Evolutionary conservation across 2,888 invertebrate species (phyloP).

Genomic region (Drosophila diplacantha): DNA sequence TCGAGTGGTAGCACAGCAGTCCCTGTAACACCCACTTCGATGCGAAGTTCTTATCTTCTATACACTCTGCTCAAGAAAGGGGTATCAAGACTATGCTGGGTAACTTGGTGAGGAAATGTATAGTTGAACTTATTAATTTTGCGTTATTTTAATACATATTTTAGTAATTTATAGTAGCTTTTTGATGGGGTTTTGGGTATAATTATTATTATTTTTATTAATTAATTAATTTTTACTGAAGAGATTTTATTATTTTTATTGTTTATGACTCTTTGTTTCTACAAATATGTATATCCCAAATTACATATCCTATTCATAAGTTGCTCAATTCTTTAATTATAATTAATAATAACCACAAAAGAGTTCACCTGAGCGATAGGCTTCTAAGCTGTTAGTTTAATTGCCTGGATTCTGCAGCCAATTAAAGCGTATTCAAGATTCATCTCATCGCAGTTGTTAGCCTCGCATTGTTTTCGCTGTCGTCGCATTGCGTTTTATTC

Average conservation of each 20-base stretch:
- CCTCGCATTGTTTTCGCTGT: constrained; percentile 15
- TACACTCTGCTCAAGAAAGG: neutral
- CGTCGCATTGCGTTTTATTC: constrained; percentile 55
- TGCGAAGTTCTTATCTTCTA: constrained; percentile 30
- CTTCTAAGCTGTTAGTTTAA: constrained; percentile 1
- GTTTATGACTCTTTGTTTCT: neutral
- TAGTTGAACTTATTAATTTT: neutral
- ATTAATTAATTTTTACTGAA: too few species aligned
- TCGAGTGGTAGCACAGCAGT: constrained; percentile 24
- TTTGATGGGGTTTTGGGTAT: neutral
- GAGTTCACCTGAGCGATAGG: neutral
- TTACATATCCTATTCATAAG: neutral
- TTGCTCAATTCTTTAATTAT: neutral
- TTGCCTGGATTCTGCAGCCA: constrained; percentile 11
- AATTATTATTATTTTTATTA: neutral
- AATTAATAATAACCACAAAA: neutral
- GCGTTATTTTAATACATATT: neutral
- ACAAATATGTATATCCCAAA: neutral
- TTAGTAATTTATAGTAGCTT: neutral
- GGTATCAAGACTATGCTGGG: neutral
- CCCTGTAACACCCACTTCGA: constrained; percentile 40
- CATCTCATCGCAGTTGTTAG: neutral
- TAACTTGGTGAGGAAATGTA: accelerated
- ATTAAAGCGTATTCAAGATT: constrained; percentile 21
- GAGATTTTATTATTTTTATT: neutral